A percentile compares a stretch with the other conserved stretches of the same genome.
Evolutionary conservation across 2,113 vertebrate genomes (phyloP).

Genomic region (Zosterops lateralis): DNA sequence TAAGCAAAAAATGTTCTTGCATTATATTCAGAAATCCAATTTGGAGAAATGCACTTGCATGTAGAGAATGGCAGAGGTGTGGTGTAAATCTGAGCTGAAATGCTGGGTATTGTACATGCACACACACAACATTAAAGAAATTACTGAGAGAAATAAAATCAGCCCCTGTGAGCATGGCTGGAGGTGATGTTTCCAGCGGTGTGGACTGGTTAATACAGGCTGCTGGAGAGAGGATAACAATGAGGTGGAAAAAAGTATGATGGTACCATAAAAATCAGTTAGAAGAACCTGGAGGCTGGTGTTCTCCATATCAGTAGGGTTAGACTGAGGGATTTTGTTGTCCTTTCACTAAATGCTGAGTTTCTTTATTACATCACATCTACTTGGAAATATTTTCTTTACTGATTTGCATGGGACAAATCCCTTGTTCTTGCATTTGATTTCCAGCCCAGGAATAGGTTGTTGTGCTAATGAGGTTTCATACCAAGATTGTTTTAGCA

Average conservation of each 20-base stretch:
- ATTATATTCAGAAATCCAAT: slow-evolving; percentile 62
- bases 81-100: slow-evolving; percentile 59
- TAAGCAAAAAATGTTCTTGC: slow-evolving; percentile 52
- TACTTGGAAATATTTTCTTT: not conserved
- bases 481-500: no score
- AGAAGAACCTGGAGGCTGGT: slow-evolving; percentile 5
- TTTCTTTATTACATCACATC: slow-evolving; percentile 41
- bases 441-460: no score
- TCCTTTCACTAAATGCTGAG: slow-evolving; percentile 8
- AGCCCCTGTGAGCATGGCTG: not conserved
- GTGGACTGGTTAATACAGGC: not conserved
- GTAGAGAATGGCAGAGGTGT: slow-evolving; percentile 24
- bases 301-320: not conserved
- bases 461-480: no score
- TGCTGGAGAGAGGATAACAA: slow-evolving; percentile 16
- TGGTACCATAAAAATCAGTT: not conserved
- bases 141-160: slow-evolving; percentile 53
- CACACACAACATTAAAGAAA: slow-evolving; percentile 11
- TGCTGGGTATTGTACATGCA: not conserved
- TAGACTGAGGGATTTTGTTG: not conserved
- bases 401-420: no score
- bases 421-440: no score
- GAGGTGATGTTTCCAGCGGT: not conserved
- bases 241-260: not conserved
- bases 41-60: slow-evolving; percentile 7